Evolutionary conservation across 2,888 invertebrate genomes (phyloP).

Genomic region (Germaria angustata): DNA sequence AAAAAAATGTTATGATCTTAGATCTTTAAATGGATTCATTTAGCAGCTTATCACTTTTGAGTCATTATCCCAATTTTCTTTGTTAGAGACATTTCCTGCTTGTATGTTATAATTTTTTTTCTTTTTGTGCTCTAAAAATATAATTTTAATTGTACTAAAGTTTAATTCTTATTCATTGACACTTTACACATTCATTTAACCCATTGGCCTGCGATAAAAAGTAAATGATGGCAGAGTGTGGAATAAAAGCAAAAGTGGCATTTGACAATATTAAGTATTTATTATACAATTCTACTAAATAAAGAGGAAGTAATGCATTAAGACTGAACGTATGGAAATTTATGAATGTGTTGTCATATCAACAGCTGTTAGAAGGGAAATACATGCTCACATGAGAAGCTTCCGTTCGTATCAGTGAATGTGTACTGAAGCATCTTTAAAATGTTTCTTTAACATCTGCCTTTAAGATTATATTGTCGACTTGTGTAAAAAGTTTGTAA

Average conservation of each 20-base stretch:
- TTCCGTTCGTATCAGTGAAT: not conserved
- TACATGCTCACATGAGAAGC: not conserved
- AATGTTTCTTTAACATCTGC: constrained; percentile 54
- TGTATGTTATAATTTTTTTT: too few relatives aligned
- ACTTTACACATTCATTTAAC: constrained; percentile 12
- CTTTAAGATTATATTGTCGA: constrained; percentile 57
- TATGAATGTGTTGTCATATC: constrained; percentile 41
- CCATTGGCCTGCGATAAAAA: constrained; percentile 24
- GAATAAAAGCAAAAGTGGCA: constrained; percentile 40
- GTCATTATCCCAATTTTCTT: too few relatives aligned
- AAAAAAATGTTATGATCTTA: too few relatives aligned
- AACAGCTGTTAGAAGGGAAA: constrained; percentile 36
- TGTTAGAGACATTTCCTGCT: too few relatives aligned
- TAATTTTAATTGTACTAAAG: constrained; percentile 33
- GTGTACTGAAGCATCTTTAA: not conserved
- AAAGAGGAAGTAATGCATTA: constrained; percentile 4
- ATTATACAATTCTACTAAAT: constrained; percentile 1
- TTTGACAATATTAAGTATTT: constrained; percentile 52
- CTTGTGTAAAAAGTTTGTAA: constrained; percentile 37
- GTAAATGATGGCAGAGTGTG: not conserved
- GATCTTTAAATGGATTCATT: too few relatives aligned
- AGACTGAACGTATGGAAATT: constrained; percentile 25
- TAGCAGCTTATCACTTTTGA: too few relatives aligned
- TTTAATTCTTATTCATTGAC: not conserved
- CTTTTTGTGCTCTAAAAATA: not conserved